Base-by-base conservation (phyloP, 2,797 vertebrate genomes). In the Lepus townsendii region DNA sequence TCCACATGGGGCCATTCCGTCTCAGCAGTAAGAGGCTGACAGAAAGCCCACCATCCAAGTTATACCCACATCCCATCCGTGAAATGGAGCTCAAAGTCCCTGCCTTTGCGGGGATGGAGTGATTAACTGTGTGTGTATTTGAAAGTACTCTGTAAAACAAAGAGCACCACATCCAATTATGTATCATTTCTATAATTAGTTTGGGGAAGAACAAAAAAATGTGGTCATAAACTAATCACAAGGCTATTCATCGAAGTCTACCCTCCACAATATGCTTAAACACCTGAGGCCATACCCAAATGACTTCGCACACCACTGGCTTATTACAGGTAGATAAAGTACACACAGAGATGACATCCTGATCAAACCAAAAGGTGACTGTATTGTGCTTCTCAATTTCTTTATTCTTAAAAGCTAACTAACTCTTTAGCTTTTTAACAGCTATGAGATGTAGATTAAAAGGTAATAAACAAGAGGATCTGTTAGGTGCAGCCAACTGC, bases 381-480 rank as follows among this genome's bases (percentile, higher is more conserved):
- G 84, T 66, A 88, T 47, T 84, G 57, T 80, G 38, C 30, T 75
- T 13, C 17, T 57, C 47, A 93, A 24, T 24, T 26, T 93, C 19
- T 20, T 73, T 50, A 94, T 68, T 77, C 63, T 88, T 84, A 80
- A 93, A 79, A 79, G 47, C 24, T 83, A 95, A 73, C 24, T 83
- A 95, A 73, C 30, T 62, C 75, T 89, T 95, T 60, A 71, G 80
- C 66, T 75, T 62, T 89, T 92, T 72, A 84, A 82, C 30, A 85
- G 47, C 42, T 79, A 91, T 73, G 1, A 83, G 22, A 95, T 14
- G 13, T 38, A 8, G 92, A 71, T 57, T 57, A 16, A 57, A 57
- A 57, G 54, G 54, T 20, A 57, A 57, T 57, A 57, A 57, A 57
- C 17, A 16, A 16, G 54, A 20, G 54, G 54, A 57, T 16, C 4